Base-by-base conservation (phyloP, 2,113 vertebrate genomes). In the Polypterus senegalus region DNA sequence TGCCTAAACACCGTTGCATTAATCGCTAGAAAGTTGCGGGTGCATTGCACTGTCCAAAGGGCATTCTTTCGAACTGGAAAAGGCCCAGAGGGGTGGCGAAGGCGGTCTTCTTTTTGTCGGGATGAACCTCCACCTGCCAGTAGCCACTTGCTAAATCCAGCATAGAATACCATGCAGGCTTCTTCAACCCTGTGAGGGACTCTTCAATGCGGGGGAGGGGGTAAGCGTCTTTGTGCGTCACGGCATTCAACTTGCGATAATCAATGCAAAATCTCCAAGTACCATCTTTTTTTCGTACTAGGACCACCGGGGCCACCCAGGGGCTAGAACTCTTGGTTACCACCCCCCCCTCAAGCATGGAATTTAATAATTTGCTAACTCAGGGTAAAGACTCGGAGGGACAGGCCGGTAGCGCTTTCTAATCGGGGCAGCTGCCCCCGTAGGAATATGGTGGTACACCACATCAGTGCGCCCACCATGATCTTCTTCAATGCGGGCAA, bases 261-360 rank as follows among this genome's bases (percentile, higher is more conserved):
- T 62, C 61, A 3, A 62, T 10, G 5, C 61, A 62, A 47, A 62
- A 62, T 11, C 49, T 9, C 49, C 49, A 56, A 6, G 49, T 5
- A 6, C 61, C 9, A 5, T 62, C 43, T 43, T 53, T 54, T 43
- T 62, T 62, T 46, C 53, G 49, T 8, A 62, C 49, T 11, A 62
- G 46, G 48, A 62, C 49, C 49, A 62, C 49, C 7, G 61, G 61
- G 43, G 61, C 48, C 3, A 43, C 49, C 61, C 49, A 62, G 7
- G 61, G 61, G 44, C 49, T 44, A 47, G 46, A 10, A n/a, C 45
- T 59, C 45, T 59, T 1, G 3, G 46, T 8, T 46, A 58, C 4
- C 57, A 56, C 54, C 10, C 54, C 54, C 6, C 43, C 3, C 6
- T 2, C 27, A 1, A 58, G n/a, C 57, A 58, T 58, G 8, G 43